Percentiles rank a stretch among this genome's conserved stretches.
phyloP scores from a whole-genome alignment of 2,888 invertebrate genomes.

The Bhutanitis thaidina region DNA sequence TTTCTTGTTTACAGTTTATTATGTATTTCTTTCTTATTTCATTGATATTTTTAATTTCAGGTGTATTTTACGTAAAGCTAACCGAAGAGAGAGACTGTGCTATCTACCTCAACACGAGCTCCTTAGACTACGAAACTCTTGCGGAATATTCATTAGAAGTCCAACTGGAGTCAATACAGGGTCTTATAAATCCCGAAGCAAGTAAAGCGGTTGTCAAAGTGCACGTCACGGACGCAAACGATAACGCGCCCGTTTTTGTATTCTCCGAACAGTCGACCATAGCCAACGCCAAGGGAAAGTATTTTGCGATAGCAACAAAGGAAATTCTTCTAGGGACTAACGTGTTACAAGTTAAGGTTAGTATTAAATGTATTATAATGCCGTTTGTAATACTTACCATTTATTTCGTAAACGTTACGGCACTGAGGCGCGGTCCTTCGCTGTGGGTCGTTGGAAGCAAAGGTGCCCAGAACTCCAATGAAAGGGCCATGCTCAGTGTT shows the following conservation, averaged over 20 bases:
- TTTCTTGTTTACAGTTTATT: too few relatives aligned
- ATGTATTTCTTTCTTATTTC: too few relatives aligned
- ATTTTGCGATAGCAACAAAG: slow-evolving; percentile 88
- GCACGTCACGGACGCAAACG: slow-evolving; percentile 92
- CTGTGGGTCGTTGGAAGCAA: too few relatives aligned
- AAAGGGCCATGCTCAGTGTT: too few relatives aligned
- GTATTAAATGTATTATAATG: neutral
- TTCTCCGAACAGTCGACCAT: slow-evolving; percentile 81
- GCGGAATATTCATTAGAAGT: slow-evolving; percentile 87
- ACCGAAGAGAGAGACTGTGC: slow-evolving; percentile 92
- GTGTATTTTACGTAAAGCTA: slow-evolving; percentile 85
- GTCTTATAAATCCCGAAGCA: slow-evolving; percentile 88
- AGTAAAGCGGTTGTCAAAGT: slow-evolving; percentile 88
- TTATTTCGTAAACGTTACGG: too few relatives aligned
- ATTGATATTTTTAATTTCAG: too few relatives aligned
- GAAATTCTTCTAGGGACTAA: slow-evolving; percentile 87
- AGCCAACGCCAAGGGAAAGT: slow-evolving; percentile 82
- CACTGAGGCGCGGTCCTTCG: too few relatives aligned
- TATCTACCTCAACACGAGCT: slow-evolving; percentile 83
- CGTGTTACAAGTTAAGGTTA: slow-evolving; percentile 87
- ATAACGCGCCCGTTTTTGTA: slow-evolving; percentile 91
- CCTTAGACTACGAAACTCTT: slow-evolving; percentile 88
- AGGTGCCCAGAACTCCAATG: too few relatives aligned
- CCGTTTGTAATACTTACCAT: too few relatives aligned
- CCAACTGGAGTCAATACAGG: slow-evolving; percentile 88